These are phyloP conservation scores for Polydrusus cervinus DNA, from an alignment of 2,888 invertebrate genomes.

Conservation along the genomic window DNA sequence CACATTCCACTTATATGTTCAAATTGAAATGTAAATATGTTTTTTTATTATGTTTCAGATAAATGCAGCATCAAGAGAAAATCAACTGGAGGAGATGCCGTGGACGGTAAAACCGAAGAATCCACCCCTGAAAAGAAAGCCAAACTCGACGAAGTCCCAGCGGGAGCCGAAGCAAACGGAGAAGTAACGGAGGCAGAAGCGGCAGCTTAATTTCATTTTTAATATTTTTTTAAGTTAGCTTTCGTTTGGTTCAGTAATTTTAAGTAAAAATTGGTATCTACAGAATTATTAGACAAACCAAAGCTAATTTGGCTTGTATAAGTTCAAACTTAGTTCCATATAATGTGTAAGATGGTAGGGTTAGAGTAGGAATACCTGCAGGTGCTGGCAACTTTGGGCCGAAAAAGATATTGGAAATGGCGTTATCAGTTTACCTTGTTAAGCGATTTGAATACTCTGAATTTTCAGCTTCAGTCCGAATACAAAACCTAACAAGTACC, in stretches of 20 bases:
- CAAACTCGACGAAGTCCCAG: slow-evolving; percentile 79
- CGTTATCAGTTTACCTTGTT: background rate
- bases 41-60: slow-evolving; percentile 57
- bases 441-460: background rate
- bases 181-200: slow-evolving; percentile 72
- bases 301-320: slow-evolving; percentile 54
- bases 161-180: slow-evolving; percentile 74
- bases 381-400: slow-evolving; percentile 51
- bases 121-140: slow-evolving; percentile 83
- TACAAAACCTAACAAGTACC: background rate
- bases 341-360: slow-evolving; percentile 63
- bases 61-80: slow-evolving; percentile 82
- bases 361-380: slow-evolving; percentile 54
- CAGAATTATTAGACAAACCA: slow-evolving; percentile 38
- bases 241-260: slow-evolving; percentile 41
- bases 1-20: too few relatives aligned
- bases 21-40: background rate
- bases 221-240: slow-evolving; percentile 36
- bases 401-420: slow-evolving; percentile 24
- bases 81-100: slow-evolving; percentile 74
- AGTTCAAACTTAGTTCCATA: slow-evolving; percentile 51
- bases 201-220: slow-evolving; percentile 72
- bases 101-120: slow-evolving; percentile 73
- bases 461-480: background rate
- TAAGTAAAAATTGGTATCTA: background rate